Percentiles rank a stretch among this genome's conserved stretches.
These are phyloP conservation scores for Petrocephalus zakoni DNA, from an alignment of 2,113 vertebrate species.

Conservation along the genomic window DNA sequence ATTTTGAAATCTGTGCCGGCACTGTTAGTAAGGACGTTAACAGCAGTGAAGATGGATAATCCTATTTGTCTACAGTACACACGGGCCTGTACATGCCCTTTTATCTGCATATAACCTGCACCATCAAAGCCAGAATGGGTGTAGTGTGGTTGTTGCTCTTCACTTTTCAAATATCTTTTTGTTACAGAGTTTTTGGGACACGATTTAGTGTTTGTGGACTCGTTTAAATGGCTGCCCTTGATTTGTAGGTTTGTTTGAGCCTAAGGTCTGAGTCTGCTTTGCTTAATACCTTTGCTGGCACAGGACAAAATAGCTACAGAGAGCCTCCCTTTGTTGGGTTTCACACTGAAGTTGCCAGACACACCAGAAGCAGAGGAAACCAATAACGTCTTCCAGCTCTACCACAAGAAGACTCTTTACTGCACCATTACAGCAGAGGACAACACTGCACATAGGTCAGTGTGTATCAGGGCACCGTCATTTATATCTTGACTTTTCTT, in stretches of 20 bases:
- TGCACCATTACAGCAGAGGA: conserved; percentile 89
- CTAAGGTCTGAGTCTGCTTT: neutral
- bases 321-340: conserved; percentile 88
- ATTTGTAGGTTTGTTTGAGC: neutral
- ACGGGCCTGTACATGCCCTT: neutral
- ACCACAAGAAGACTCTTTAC: conserved; percentile 92
- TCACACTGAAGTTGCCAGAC: conserved; percentile 78
- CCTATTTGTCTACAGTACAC: neutral
- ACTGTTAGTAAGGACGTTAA: neutral
- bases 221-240: neutral
- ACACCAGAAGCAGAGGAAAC: conserved; percentile 65
- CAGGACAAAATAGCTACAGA: conserved; percentile 91
- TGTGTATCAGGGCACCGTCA: neutral
- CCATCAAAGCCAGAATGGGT: neutral
- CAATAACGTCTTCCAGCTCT: conserved; percentile 80
- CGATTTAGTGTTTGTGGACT: neutral
- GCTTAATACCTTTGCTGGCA: neutral
- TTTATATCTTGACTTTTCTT: neutral
- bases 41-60: neutral
- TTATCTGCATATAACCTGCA: neutral
- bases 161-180: neutral
- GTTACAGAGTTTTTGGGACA: neutral
- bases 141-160: neutral
- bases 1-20: neutral
- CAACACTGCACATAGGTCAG: conserved; percentile 81